Evolutionary conservation across 2,113 vertebrate species (phyloP), one percentile per base, ranked within the genome.

Genomic region (Xenopus borealis): DNA sequence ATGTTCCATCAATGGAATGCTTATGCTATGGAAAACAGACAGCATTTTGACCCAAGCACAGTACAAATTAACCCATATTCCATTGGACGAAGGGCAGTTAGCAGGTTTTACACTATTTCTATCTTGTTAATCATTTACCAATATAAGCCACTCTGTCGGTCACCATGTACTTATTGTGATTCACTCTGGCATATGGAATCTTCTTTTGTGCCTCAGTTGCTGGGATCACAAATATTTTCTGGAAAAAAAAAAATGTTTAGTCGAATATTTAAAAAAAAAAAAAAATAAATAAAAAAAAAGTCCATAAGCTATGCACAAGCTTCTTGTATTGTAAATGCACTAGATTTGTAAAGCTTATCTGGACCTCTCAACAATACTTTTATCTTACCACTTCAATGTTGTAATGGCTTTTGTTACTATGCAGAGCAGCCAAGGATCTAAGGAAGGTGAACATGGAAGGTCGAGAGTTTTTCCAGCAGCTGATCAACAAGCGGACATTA

Each of bases 81-180:
- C 33, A 40, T 40, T 7, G 33, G 33, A 6, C 33, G 3, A 40
- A 40, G 8, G 5, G 8, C 5, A 40, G 33, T 6, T 40, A 40
- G 33, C 33, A 40, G 33, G 5, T 40, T 40, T 40, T 40, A 40
- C 5, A 9, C 1, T 3, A 40, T 40, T 40, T 50, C 7, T 50
- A 3, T 6, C 33, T 50, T 50, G 1, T 40, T 40, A 4, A 40
- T 7, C 3, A 71, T 80, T 17, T 83, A 93, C 93, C 93, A 18
- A 94, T 89, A 18, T 94, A 94, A 66, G 89, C 85, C 7, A 89
- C 87, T 62, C 86, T 81, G 80, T 94, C 93, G 0, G 93, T 94
- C 58, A 94, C 91, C 92, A 94, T 93, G 82, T 88, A 94, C 77
- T 94, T 94, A 79, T 92, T 93, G 23, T 94, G 93, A 79, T 92